Percentiles rank a stretch among this genome's conserved stretches.
Conservation (phyloP, 2,888 invertebrate genomes). For the Brachylomia viminalis region DNA sequence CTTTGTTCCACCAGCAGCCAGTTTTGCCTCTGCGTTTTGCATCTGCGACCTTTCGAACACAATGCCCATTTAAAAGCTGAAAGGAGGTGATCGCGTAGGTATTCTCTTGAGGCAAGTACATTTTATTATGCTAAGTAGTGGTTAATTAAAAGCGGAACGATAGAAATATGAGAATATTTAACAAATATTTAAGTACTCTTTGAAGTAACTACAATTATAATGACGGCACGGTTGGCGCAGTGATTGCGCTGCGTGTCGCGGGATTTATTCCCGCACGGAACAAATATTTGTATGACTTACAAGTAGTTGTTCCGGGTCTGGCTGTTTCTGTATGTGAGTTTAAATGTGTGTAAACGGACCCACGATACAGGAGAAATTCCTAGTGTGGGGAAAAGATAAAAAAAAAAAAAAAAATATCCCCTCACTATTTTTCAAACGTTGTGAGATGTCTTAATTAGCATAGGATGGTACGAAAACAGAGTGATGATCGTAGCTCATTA, state of each 20-base stretch:
- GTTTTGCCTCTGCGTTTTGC: no score
- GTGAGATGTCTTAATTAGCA: not conserved
- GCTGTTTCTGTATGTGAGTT: no score
- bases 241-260: no score
- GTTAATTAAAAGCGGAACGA: conserved; percentile 17
- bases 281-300: no score
- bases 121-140: conserved; percentile 22
- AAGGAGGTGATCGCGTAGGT: conserved; percentile 64
- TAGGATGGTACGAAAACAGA: not conserved
- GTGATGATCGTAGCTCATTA: conserved; percentile 1
- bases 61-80: conserved; percentile 62
- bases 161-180: conserved; percentile 16
- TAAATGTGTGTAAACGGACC: no score
- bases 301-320: no score
- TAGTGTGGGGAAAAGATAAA: no score
- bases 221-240: no score
- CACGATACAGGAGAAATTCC: no score
- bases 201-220: no score
- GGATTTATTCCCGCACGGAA: no score
- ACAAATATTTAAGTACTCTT: not conserved
- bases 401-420: no score
- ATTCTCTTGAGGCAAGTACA: conserved; percentile 16
- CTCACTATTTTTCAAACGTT: not conserved
- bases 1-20: conserved; percentile 40
- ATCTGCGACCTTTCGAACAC: conserved; percentile 63